These are phyloP conservation scores for Pongo pygmaeus DNA, from an alignment of 2,113 vertebrate species.

Conservation along the genomic window DNA sequence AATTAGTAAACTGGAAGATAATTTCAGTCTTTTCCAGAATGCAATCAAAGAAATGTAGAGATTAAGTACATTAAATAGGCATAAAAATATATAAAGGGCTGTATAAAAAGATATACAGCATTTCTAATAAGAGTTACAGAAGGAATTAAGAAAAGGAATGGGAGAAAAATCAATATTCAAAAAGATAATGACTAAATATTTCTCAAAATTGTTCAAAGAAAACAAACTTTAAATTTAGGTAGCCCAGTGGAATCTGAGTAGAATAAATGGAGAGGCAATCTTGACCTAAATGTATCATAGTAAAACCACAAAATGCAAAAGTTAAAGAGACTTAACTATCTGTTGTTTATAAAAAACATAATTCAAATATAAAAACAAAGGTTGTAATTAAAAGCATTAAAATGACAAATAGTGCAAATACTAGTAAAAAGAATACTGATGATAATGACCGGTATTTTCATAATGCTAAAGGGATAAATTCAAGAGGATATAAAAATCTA, in stretches of 20 bases:
- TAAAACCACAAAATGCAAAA: not conserved
- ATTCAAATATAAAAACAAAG: not conserved
- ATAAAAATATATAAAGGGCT: not conserved
- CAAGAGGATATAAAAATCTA: not conserved
- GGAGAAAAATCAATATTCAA: not conserved
- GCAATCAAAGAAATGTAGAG: not conserved
- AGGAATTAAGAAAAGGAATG: not conserved
- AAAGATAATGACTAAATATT: not conserved
- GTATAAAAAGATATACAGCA: not conserved
- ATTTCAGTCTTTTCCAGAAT: not conserved
- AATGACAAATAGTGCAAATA: not conserved
- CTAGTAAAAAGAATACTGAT: not conserved
- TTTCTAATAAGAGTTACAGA: not conserved
- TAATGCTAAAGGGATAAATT: not conserved
- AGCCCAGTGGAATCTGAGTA: not conserved
- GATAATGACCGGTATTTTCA: not conserved
- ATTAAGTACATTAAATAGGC: not conserved
- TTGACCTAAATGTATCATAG: not conserved
- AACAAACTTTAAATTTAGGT: not conserved
- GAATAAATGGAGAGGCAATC: not conserved
- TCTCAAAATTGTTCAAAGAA: not conserved
- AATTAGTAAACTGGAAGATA: not conserved
- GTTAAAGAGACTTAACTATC: not conserved
- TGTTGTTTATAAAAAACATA: not conserved
- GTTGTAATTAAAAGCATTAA: not conserved